A percentile compares a stretch with the other conserved stretches of the same genome.
phyloP scores from a whole-genome alignment of 2,797 vertebrate genomes.

The Mareca penelope region DNA sequence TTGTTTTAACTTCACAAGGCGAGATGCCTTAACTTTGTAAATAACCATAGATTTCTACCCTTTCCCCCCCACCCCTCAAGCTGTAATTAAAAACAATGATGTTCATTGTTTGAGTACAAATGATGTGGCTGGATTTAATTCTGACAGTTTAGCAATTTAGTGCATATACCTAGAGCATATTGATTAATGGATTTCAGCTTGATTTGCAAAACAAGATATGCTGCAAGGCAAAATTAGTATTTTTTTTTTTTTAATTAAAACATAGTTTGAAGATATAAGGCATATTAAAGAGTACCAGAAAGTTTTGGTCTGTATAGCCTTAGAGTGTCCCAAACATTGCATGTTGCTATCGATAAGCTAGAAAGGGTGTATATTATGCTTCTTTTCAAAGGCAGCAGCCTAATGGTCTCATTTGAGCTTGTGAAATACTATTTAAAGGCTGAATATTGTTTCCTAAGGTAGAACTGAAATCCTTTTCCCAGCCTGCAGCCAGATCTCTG shows the following conservation, averaged over 20 bases:
- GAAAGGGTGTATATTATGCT: neutral
- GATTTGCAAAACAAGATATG: neutral
- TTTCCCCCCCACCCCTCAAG: neutral
- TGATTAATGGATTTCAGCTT: neutral
- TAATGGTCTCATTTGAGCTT: neutral
- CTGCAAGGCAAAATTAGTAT: neutral
- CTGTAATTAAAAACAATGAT: slow-evolving; percentile 19
- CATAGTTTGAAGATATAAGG: neutral
- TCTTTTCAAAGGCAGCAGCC: neutral
- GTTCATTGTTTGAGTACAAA: neutral
- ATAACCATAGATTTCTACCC: slow-evolving; percentile 1
- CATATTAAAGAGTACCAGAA: neutral
- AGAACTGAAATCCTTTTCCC: neutral
- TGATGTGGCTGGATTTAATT: neutral
- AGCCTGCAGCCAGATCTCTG: neutral
- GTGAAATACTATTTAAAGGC: neutral
- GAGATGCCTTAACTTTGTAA: slow-evolving; percentile 33
- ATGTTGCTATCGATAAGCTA: neutral
- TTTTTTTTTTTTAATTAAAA: neutral
- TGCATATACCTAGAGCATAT: neutral
- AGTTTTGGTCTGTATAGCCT: neutral
- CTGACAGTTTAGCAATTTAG: neutral
- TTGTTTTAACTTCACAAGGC: slow-evolving; percentile 36
- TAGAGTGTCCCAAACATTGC: neutral
- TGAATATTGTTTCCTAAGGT: neutral